phyloP scores from a whole-genome alignment of 1,140 invertebrate species.

The Physella acuta region DNA sequence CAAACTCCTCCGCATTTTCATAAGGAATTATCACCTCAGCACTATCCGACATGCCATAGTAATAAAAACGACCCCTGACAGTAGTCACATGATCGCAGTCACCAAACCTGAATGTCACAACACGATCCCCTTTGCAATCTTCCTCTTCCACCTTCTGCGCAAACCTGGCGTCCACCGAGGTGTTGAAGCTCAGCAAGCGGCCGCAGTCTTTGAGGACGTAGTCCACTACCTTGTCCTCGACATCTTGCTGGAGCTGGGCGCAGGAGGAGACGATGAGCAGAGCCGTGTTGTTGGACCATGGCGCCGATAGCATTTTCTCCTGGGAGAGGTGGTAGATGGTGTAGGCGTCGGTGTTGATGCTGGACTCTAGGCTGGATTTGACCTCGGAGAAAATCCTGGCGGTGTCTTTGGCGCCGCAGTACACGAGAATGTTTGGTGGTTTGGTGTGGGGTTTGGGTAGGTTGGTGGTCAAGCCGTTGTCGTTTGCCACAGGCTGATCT shows the following conservation, averaged over 20 bases:
- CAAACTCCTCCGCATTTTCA: not conserved
- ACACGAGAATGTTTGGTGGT: slow-evolving; percentile 81
- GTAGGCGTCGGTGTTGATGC: slow-evolving; percentile 76
- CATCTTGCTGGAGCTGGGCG: slow-evolving; percentile 69
- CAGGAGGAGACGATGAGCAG: slow-evolving; percentile 72
- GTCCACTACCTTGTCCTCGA: slow-evolving; percentile 70
- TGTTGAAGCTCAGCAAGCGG: slow-evolving; percentile 10
- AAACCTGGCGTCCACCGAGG: slow-evolving; percentile 7
- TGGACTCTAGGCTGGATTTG: slow-evolving; percentile 68
- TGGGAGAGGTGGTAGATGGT: slow-evolving; percentile 72
- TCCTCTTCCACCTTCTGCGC: slow-evolving; percentile 8
- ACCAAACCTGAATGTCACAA: not conserved
- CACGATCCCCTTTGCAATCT: slow-evolving; percentile 18
- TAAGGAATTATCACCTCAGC: slow-evolving; percentile 8
- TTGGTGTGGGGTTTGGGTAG: slow-evolving; percentile 49
- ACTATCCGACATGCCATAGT: not conserved
- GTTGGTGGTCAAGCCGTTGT: not conserved
- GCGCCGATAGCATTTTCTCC: slow-evolving; percentile 66
- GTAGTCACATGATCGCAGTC: not conserved
- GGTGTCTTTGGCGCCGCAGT: slow-evolving; percentile 71
- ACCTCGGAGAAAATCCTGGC: slow-evolving; percentile 72
- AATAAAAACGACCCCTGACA: not conserved
- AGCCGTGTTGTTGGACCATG: slow-evolving; percentile 74
- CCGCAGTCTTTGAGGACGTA: slow-evolving; percentile 56
- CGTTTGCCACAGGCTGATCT: too few species aligned